phyloP scores from a whole-genome alignment of 1,140 invertebrate genomes.

The Batillaria attramentaria region DNA sequence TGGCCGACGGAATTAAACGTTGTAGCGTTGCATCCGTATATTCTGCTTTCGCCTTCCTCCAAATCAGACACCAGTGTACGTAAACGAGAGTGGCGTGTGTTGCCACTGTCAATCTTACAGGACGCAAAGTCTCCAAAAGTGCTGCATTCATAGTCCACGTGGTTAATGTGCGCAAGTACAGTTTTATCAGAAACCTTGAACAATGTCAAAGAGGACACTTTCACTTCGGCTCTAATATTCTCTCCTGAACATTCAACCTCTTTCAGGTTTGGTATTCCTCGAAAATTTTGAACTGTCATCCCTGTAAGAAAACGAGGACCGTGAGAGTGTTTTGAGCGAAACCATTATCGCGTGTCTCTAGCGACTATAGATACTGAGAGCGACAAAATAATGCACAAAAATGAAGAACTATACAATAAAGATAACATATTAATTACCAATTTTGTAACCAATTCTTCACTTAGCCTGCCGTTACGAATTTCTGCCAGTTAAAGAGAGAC shows the following conservation, averaged over 20 bases:
- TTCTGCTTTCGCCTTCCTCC: background rate
- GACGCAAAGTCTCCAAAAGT: conserved; percentile 12
- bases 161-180: background rate
- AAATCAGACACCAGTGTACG: conserved; percentile 1
- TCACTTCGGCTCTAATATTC: background rate
- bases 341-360: background rate
- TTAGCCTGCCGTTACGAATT: too few species aligned
- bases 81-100: background rate
- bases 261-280: background rate
- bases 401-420: too few species aligned
- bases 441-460: background rate
- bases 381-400: background rate
- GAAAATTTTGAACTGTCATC: background rate
- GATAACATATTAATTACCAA: background rate
- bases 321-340: too few species aligned
- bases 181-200: background rate
- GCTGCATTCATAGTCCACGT: background rate
- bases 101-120: background rate
- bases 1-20: background rate
- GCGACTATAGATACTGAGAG: background rate
- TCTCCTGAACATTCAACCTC: conserved; percentile 19
- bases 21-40: background rate
- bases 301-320: background rate
- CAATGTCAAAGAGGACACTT: conserved; percentile 2
- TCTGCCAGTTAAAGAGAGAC: too few species aligned